A percentile compares a stretch with the other conserved stretches of the same genome.
Evolutionary conservation across 2,888 invertebrate genomes (phyloP).

Genomic region (Amblyteles armatorius): DNA sequence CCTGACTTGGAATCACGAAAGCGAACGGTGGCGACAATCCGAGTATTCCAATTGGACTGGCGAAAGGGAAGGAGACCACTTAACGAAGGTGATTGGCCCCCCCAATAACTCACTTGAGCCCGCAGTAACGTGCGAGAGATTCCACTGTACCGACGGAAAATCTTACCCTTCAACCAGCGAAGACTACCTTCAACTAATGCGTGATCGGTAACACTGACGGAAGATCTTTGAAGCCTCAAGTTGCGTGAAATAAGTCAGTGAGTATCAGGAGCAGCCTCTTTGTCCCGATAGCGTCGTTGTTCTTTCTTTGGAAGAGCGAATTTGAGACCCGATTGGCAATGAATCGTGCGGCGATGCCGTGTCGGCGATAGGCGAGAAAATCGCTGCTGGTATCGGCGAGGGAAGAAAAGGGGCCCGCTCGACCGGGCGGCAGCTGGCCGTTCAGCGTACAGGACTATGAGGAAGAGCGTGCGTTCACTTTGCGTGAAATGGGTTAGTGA

Average conservation of each 20-base stretch:
- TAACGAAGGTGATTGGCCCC: background rate
- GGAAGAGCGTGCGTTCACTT: conserved; percentile 56
- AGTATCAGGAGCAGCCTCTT: background rate
- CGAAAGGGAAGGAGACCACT: background rate
- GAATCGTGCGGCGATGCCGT: conserved; percentile 26
- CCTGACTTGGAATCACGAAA: background rate
- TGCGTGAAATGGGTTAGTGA: conserved; percentile 70
- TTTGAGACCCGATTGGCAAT: conserved; percentile 49
- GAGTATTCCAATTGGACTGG: background rate
- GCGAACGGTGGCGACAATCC: background rate
- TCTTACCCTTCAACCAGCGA: background rate
- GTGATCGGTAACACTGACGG: no score
- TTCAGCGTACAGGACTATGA: conserved; percentile 17
- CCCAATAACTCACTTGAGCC: background rate
- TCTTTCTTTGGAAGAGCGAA: conserved; percentile 11
- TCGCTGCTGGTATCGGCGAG: conserved; percentile 7
- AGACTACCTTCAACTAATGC: background rate
- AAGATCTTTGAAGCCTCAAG: background rate
- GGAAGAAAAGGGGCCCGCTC: conserved; percentile 1
- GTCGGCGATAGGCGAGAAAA: conserved; percentile 20
- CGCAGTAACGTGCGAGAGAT: background rate
- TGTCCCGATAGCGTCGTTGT: conserved; percentile 6
- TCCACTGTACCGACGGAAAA: background rate
- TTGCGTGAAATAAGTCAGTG: conserved; percentile 52
- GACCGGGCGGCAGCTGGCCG: conserved; percentile 27